phyloP scores from a whole-genome alignment of 2,113 vertebrate species.

The Chlorocebus sabaeus region DNA sequence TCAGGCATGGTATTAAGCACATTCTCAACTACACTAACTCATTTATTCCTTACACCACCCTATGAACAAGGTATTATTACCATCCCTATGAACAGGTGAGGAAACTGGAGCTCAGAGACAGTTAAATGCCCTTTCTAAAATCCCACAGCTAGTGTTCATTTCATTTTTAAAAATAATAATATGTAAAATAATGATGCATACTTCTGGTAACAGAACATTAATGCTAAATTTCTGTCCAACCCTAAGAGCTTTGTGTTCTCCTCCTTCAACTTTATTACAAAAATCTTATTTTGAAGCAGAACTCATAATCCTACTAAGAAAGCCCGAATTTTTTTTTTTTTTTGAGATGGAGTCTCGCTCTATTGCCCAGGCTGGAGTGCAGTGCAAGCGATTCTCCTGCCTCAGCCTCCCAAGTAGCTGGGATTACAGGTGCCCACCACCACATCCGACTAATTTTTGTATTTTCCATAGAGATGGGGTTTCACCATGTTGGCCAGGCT shows the following conservation, averaged over 20 bases:
- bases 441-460: too few species aligned
- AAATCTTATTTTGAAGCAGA: conserved; percentile 45
- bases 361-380: too few species aligned
- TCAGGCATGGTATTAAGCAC: not conserved
- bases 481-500: too few species aligned
- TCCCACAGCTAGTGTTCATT: not conserved
- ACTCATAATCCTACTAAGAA: not conserved
- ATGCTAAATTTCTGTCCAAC: not conserved
- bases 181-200: not conserved
- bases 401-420: too few species aligned
- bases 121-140: not conserved
- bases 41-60: not conserved
- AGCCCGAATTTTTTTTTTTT: not conserved
- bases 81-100: not conserved
- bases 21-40: not conserved
- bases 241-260: not conserved
- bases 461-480: too few species aligned
- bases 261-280: not conserved
- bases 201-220: not conserved
- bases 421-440: too few species aligned
- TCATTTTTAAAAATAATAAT: not conserved
- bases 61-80: not conserved
- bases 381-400: too few species aligned
- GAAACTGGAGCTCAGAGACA: not conserved
- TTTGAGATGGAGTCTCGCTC: too few species aligned